Conservation (phyloP, 2,888 invertebrate genomes). For the Psylliodes chrysocephalus region DNA sequence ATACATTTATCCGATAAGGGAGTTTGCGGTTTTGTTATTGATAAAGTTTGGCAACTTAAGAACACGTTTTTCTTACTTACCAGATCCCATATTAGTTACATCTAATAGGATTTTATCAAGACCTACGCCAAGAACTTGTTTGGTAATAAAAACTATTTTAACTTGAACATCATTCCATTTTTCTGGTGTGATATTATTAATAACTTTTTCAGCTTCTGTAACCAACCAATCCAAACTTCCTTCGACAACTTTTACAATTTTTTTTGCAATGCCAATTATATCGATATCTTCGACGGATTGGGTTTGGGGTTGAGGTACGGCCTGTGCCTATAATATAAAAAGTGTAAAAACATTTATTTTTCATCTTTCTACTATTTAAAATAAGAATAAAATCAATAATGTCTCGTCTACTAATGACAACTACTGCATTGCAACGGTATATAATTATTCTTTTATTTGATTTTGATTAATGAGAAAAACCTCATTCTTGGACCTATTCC, state of each 20-base stretch:
- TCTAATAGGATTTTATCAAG: background rate
- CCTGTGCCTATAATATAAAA: background rate
- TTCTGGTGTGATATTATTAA: background rate
- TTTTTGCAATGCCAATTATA: background rate
- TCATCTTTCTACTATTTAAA: too few relatives aligned
- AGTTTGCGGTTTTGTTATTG: too few relatives aligned
- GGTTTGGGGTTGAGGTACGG: background rate
- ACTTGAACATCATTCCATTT: background rate
- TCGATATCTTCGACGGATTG: background rate
- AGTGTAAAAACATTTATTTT: too few relatives aligned
- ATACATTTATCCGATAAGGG: too few relatives aligned
- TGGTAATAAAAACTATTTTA: background rate
- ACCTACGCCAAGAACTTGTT: background rate
- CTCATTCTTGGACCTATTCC: too few relatives aligned
- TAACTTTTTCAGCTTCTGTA: background rate
- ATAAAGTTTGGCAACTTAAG: too few relatives aligned
- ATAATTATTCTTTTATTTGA: too few relatives aligned
- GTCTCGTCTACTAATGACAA: too few relatives aligned
- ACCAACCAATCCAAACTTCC: background rate
- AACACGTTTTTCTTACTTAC: background rate
- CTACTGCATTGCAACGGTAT: too few relatives aligned
- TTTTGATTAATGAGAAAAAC: too few relatives aligned
- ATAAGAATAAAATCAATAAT: too few relatives aligned
- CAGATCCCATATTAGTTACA: background rate
- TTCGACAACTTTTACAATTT: background rate